Percentiles rank a stretch among this genome's conserved stretches.
These are phyloP conservation scores for Hirundichthys speculiger DNA, from an alignment of 2,113 vertebrate genomes.

Conservation along the genomic window DNA sequence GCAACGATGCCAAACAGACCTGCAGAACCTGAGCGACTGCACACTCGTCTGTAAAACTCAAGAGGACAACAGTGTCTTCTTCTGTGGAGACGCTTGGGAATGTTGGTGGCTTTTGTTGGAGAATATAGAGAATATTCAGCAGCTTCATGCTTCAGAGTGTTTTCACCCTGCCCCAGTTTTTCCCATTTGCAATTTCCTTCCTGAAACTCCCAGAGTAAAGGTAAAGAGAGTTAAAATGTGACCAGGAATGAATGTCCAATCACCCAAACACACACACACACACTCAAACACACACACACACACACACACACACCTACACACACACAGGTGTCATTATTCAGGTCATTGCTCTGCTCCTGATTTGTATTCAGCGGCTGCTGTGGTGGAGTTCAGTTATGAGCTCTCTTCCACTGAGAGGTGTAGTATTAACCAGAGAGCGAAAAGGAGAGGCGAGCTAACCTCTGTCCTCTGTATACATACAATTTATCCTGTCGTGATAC, in stretches of 20 bases:
- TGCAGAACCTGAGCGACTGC: too few species aligned
- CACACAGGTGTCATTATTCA: conserved; percentile 31
- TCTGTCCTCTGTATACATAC: too few species aligned
- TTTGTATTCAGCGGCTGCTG: conserved; percentile 65
- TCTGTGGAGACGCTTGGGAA: too few species aligned
- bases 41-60: too few species aligned
- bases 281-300: conserved; percentile 29
- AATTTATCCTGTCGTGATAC: conserved; percentile 23
- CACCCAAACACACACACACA: conserved; percentile 7
- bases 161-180: background rate
- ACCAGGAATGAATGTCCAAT: conserved; percentile 53
- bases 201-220: conserved; percentile 49
- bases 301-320: conserved; percentile 27
- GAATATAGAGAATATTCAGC: too few species aligned
- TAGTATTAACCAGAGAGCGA: conserved; percentile 45
- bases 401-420: conserved; percentile 18
- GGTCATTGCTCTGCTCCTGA: conserved; percentile 39
- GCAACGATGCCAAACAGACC: too few species aligned
- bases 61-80: too few species aligned
- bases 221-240: conserved; percentile 61
- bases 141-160: too few species aligned
- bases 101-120: too few species aligned
- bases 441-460: conserved; percentile 3
- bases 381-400: conserved; percentile 61
- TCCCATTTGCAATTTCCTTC: background rate